Percentiles rank a stretch among this genome's conserved stretches.
phyloP scores from a whole-genome alignment of 2,797 vertebrate species.

The Lepus townsendii region DNA sequence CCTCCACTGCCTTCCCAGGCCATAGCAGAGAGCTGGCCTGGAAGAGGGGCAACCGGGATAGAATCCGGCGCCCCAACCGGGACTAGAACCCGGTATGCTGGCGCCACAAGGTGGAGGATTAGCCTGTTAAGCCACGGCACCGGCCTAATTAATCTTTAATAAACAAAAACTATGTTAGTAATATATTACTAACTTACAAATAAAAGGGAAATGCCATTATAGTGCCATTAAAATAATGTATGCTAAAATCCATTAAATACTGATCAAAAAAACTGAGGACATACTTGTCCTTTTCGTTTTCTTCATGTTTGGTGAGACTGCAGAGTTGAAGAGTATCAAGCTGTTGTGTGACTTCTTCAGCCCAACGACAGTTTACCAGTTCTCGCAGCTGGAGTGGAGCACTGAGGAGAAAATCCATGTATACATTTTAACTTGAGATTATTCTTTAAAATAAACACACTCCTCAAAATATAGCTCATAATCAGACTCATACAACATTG shows the following conservation, averaged over 20 bases:
- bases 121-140: too few relatives aligned
- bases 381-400: conserved; percentile 97
- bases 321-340: conserved; percentile 98
- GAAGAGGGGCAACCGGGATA: too few relatives aligned
- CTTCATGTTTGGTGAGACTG: conserved; percentile 97
- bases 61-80: too few relatives aligned
- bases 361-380: conserved; percentile 99
- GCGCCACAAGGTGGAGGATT: too few relatives aligned
- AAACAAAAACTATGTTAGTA: too few relatives aligned
- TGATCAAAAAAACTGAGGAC: conserved; percentile 60
- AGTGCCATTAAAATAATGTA: conserved; percentile 27
- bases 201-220: neutral
- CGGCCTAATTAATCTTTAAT: too few relatives aligned
- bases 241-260: conserved; percentile 4
- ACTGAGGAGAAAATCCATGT: conserved; percentile 85
- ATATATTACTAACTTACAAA: conserved; percentile 12
- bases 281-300: conserved; percentile 99
- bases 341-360: conserved; percentile 98
- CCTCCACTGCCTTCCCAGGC: too few relatives aligned
- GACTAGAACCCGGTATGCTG: too few relatives aligned
- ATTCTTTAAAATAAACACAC: conserved; percentile 62
- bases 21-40: too few relatives aligned
- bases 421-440: conserved; percentile 49
- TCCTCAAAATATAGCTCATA: conserved; percentile 55
- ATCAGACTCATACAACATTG: conserved; percentile 33